phyloP scores from a whole-genome alignment of 1,140 invertebrate species.

The Sycophila sp. region DNA sequence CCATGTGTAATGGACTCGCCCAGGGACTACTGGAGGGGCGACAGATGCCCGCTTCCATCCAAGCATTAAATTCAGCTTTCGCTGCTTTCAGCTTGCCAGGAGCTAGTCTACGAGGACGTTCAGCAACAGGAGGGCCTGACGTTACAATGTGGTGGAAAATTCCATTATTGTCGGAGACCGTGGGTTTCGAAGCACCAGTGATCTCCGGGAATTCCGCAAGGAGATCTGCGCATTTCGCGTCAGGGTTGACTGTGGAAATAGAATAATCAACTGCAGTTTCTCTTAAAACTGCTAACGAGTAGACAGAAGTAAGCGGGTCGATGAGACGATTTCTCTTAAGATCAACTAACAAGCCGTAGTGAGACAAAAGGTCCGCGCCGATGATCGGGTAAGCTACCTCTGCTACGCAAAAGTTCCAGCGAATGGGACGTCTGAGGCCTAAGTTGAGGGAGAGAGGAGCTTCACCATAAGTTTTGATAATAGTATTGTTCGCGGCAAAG shows the following conservation, averaged over 20 bases:
- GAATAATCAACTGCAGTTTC: neutral
- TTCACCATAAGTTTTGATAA: slow-evolving; percentile 55
- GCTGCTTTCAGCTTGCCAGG: neutral
- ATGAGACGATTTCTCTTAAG: slow-evolving; percentile 45
- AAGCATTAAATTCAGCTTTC: too few species aligned
- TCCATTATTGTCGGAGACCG: neutral
- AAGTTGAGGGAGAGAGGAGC: slow-evolving; percentile 44
- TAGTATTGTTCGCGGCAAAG: slow-evolving; percentile 37
- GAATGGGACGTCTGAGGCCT: slow-evolving; percentile 44
- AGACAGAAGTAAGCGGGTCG: slow-evolving; percentile 43
- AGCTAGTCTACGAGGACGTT: neutral
- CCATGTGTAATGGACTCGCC: slow-evolving; percentile 38
- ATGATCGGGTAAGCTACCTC: too few species aligned
- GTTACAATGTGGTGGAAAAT: neutral
- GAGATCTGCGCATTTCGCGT: too few species aligned
- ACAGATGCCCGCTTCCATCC: neutral
- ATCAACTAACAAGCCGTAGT: slow-evolving; percentile 54
- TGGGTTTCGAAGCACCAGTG: neutral
- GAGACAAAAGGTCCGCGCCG: slow-evolving; percentile 54
- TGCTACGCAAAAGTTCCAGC: slow-evolving; percentile 59
- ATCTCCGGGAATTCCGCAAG: neutral
- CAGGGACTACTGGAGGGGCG: neutral
- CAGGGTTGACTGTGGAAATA: too few species aligned
- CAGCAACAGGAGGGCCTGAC: neutral
- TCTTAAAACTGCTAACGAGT: neutral